These are phyloP conservation scores for Gobionotothen gibberifrons DNA, from an alignment of 2,797 vertebrate species.

Conservation along the genomic window DNA sequence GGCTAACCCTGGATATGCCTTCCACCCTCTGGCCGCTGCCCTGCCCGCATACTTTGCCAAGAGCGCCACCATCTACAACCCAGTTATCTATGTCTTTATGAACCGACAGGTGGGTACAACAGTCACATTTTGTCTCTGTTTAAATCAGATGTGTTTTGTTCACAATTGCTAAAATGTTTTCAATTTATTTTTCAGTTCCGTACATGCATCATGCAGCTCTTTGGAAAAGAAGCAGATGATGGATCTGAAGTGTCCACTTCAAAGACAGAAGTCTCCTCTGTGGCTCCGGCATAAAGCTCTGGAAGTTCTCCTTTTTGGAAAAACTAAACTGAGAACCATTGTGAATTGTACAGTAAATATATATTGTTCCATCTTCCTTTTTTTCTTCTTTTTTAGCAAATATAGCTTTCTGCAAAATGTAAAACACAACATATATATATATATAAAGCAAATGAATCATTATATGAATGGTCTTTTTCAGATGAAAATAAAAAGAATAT, in stretches of 20 bases:
- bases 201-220: conserved; percentile 89
- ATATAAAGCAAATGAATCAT: conserved; percentile 29
- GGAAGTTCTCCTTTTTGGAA: conserved; percentile 17
- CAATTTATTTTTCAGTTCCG: conserved; percentile 82
- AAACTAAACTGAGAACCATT: conserved; percentile 26
- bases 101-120: conserved; percentile 87
- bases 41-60: conserved; percentile 92
- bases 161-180: neutral
- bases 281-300: conserved; percentile 86
- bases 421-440: conserved; percentile 31
- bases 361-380: conserved; percentile 41
- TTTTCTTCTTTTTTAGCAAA: conserved; percentile 40
- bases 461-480: conserved; percentile 27
- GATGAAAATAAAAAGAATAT: conserved; percentile 28
- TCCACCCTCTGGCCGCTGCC: conserved; percentile 89
- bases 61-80: conserved; percentile 94
- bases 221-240: conserved; percentile 90
- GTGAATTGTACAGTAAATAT: conserved; percentile 69
- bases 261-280: conserved; percentile 90
- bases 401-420: conserved; percentile 72
- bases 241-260: conserved; percentile 89
- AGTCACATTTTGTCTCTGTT: neutral
- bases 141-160: neutral
- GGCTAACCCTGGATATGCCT: conserved; percentile 89
- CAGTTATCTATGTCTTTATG: conserved; percentile 93